Evolutionary conservation across 2,797 vertebrate genomes (phyloP).

Genomic region (Oceanodroma leucorhoa): DNA sequence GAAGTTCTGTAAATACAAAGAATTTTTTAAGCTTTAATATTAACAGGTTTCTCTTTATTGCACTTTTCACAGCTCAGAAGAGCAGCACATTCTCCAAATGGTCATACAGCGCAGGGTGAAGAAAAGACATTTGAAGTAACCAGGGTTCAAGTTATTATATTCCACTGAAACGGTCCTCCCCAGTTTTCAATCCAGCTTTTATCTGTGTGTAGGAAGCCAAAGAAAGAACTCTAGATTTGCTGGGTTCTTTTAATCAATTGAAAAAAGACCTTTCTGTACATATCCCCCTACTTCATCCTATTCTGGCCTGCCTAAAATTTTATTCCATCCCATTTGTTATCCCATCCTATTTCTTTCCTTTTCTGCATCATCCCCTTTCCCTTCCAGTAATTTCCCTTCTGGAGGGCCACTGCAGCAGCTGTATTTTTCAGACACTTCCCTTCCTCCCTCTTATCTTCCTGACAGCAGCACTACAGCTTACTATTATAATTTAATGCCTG

Average conservation of each 20-base stretch:
- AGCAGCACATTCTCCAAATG: background rate
- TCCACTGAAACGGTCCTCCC: background rate
- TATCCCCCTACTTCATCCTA: background rate
- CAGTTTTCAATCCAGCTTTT: background rate
- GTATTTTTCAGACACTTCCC: background rate
- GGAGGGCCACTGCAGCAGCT: background rate
- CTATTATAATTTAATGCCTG: background rate
- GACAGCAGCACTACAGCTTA: background rate
- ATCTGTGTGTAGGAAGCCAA: background rate
- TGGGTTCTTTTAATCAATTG: background rate
- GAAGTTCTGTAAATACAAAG: background rate
- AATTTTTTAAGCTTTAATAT: background rate
- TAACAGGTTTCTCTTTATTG: background rate
- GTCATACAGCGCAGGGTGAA: background rate
- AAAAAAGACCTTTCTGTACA: background rate
- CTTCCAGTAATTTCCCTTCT: background rate
- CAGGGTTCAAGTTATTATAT: background rate
- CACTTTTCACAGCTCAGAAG: background rate
- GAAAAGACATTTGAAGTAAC: background rate
- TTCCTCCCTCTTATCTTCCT: background rate
- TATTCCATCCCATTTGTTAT: background rate
- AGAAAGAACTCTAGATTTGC: background rate
- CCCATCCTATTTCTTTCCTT: background rate
- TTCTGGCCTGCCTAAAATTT: background rate
- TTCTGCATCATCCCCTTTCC: background rate